A percentile compares a stretch with the other conserved stretches of the same genome.
phyloP scores from a whole-genome alignment of 1,140 invertebrate species.

The Drosophila novamexicana region DNA sequence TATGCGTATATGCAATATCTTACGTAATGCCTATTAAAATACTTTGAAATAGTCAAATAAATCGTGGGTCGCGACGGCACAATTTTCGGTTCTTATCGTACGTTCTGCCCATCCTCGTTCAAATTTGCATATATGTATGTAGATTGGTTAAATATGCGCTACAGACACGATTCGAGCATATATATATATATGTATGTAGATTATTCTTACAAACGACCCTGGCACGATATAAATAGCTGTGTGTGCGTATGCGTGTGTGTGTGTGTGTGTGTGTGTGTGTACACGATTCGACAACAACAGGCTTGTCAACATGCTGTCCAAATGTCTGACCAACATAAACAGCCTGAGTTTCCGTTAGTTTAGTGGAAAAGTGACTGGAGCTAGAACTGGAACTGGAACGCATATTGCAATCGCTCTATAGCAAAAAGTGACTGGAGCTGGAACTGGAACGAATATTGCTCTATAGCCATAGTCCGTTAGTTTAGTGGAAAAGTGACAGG shows the following conservation, averaged over 20 bases:
- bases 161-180: constrained; percentile 35
- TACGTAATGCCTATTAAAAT: constrained; percentile 66
- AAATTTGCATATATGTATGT: constrained; percentile 43
- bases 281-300: constrained; percentile 16
- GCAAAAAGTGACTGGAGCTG: neutral
- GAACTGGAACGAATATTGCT: too few species aligned
- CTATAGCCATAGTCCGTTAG: neutral
- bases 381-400: too few species aligned
- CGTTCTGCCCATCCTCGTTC: constrained; percentile 13
- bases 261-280: constrained; percentile 1
- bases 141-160: constrained; percentile 21
- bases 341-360: neutral
- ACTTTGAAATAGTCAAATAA: constrained; percentile 28
- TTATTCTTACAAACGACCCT: constrained; percentile 31
- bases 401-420: too few species aligned
- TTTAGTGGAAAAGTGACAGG: too few species aligned
- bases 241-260: neutral
- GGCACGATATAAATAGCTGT: constrained; percentile 35
- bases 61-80: constrained; percentile 24
- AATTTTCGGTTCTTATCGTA: constrained; percentile 25
- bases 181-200: constrained; percentile 15
- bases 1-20: constrained; percentile 17
- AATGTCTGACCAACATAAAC: constrained; percentile 33
- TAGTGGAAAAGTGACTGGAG: neutral
- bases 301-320: constrained; percentile 22